Evolutionary conservation across 2,888 invertebrate species (phyloP).

Genomic region (Metopia argyrocephala): DNA sequence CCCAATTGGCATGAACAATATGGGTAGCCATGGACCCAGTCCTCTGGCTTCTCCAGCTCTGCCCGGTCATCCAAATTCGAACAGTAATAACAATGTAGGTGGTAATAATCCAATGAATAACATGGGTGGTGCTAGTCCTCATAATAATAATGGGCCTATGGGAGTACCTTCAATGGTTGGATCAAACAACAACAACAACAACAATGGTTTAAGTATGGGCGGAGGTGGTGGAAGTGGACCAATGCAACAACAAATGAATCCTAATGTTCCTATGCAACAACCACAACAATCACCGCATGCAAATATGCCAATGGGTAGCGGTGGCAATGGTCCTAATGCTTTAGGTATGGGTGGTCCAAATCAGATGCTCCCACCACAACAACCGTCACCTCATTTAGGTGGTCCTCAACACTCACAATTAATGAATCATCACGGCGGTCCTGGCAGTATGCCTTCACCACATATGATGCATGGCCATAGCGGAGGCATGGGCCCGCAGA

Average conservation of each 20-base stretch:
- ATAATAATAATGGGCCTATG: slow-evolving; percentile 73
- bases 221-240: slow-evolving; percentile 68
- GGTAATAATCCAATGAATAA: slow-evolving; percentile 63
- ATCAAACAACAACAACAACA: slow-evolving; percentile 65
- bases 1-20: slow-evolving; percentile 66
- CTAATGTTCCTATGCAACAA: slow-evolving; percentile 78
- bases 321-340: slow-evolving; percentile 69
- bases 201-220: slow-evolving; percentile 64
- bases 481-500: slow-evolving; percentile 72
- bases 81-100: slow-evolving; percentile 57
- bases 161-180: slow-evolving; percentile 63
- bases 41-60: slow-evolving; percentile 73
- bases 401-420: slow-evolving; percentile 73
- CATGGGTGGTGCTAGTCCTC: slow-evolving; percentile 67
- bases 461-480: slow-evolving; percentile 73
- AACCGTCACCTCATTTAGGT: slow-evolving; percentile 71
- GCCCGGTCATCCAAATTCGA: slow-evolving; percentile 63
- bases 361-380: slow-evolving; percentile 75
- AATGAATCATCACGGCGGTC: slow-evolving; percentile 73
- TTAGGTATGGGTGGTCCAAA: slow-evolving; percentile 74
- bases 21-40: slow-evolving; percentile 69
- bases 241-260: slow-evolving; percentile 76
- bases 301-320: slow-evolving; percentile 66
- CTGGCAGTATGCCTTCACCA: slow-evolving; percentile 73
- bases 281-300: slow-evolving; percentile 69